Evolutionary conservation across 2,113 vertebrate genomes (phyloP), one percentile per base, ranked within the genome.

Genomic region (Clinocottus analis): DNA sequence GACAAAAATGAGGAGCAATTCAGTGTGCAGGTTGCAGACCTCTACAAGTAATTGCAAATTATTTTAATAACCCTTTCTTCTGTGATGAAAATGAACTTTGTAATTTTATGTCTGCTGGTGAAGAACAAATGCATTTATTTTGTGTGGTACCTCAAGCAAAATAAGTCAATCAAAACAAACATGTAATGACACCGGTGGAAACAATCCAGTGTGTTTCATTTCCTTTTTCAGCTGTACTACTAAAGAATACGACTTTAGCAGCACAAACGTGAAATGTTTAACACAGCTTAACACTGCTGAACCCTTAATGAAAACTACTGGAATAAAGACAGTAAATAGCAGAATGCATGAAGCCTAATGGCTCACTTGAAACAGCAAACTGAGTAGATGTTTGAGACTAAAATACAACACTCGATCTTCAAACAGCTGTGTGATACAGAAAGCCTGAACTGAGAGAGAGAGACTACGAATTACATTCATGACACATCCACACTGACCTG

Each of bases 301-400:
- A 25, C 60, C 7, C 12, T 47, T 64, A 16, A 71, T n/a, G 10
- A 65, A 17, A 51, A 25, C 7, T 27, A 67, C 10, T 13, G 3
- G 11, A 60, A 9, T 31, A 60, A 19, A 31, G 29, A 35, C 13
- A 60, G 13, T 66, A 66, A 51, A 80, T 59, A 49, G 27, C 59
- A 31, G 62, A 82, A 65, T 31, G 55, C 19, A 19, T 35, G 21
- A 29, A 11, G 58, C n/a, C 33, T 3, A 16, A 19, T 41, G 70
- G 14, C 25, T 31, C 3, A 3, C 23, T n/a, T 14, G 29, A 19
- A 72, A 65, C 29, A 41, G 13, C n/a, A 35, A 66, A 73, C 8
- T 31, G 33, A 82, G 21, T 75, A 60, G 41, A 75, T 75, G 82
- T 60, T 59, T 72, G 37, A 59, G 37, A 75, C 25, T 25, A 68